Evolutionary conservation across 2,113 vertebrate species (phyloP).

Genomic region (Pantherophis guttatus): DNA sequence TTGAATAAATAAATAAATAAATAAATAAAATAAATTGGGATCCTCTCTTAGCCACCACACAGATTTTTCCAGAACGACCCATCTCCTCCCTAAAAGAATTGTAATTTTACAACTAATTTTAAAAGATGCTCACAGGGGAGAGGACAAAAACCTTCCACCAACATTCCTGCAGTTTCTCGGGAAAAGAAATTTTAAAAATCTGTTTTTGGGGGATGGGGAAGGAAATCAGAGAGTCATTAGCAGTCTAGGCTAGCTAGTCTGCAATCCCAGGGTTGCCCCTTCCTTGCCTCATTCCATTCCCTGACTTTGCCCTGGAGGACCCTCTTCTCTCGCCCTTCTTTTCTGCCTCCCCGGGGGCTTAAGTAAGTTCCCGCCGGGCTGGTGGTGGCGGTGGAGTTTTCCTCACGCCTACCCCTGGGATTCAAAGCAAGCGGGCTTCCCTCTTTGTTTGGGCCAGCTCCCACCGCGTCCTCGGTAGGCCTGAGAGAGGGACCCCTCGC

Average conservation of each 20-base stretch:
- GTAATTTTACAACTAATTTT: background rate
- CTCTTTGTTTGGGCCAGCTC: conserved; percentile 41
- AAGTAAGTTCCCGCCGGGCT: background rate
- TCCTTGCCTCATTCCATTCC: background rate
- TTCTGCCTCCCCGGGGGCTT: background rate
- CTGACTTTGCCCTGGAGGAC: background rate
- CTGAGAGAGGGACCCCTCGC: conserved; percentile 40
- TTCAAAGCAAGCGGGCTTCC: conserved; percentile 35
- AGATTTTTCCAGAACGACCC: background rate
- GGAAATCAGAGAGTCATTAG: background rate
- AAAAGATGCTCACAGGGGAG: background rate
- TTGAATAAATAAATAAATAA: too few species aligned
- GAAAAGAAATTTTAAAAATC: background rate
- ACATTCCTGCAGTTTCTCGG: background rate
- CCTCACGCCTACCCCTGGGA: conserved; percentile 20
- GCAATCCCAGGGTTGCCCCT: background rate
- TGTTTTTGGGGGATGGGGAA: too few species aligned
- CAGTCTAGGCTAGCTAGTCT: background rate
- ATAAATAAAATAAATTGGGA: background rate
- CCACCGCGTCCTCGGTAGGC: background rate
- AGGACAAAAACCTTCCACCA: background rate
- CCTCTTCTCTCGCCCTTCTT: background rate
- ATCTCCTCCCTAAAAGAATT: background rate
- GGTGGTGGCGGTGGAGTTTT: background rate
- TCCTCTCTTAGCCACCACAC: background rate